Evolutionary conservation across 2,113 vertebrate species (phyloP).

Genomic region (Craseonycteris thonglongyai): DNA sequence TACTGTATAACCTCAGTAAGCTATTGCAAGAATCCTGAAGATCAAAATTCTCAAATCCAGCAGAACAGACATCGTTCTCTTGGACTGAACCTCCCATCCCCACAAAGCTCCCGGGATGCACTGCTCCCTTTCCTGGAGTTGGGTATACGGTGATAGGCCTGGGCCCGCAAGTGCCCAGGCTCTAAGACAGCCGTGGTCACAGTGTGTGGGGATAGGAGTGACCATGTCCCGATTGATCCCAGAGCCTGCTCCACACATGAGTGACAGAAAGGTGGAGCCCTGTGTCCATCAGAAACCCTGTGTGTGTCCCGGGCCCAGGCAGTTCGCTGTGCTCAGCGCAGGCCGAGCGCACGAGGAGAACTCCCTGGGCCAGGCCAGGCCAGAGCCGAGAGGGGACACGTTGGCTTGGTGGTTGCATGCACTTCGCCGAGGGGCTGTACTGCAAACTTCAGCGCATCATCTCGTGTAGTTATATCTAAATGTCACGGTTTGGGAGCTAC

Average conservation of each 20-base stretch:
- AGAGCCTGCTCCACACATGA: neutral
- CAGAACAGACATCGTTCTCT: neutral
- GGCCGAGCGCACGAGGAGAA: neutral
- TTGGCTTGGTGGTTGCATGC: too few relatives aligned
- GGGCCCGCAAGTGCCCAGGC: neutral
- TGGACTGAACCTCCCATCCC: neutral
- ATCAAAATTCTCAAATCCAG: neutral
- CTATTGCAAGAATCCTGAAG: neutral
- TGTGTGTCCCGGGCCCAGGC: neutral
- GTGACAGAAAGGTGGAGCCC: too few relatives aligned
- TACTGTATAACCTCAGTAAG: neutral
- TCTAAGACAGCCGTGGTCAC: neutral
- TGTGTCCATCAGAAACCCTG: neutral
- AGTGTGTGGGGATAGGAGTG: neutral
- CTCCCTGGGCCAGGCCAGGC: neutral
- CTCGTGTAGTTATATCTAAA: neutral
- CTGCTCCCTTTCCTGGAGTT: neutral
- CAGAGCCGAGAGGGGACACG: neutral
- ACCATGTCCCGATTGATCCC: neutral
- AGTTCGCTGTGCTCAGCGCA: too few relatives aligned
- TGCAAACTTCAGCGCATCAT: neutral
- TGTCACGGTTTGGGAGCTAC: neutral
- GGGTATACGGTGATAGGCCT: accelerated
- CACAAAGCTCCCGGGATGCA: neutral
- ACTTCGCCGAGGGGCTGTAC: neutral